phyloP scores from a whole-genome alignment of 2,113 vertebrate genomes.

The Geococcyx californianus region DNA sequence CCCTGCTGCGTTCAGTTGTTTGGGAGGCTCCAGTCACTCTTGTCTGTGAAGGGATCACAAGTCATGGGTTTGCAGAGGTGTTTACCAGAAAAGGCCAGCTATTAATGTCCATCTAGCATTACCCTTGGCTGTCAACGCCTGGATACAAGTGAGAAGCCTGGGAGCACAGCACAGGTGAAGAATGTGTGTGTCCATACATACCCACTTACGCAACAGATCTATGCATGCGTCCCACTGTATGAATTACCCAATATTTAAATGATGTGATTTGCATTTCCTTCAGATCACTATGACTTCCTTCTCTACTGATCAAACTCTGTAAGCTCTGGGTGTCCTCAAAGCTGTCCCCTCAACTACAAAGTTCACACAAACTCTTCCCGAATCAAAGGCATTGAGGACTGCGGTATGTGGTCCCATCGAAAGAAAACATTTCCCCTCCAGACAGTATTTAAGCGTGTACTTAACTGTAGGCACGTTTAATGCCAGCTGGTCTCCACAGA shows the following conservation, averaged over 20 bases:
- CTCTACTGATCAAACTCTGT: not conserved
- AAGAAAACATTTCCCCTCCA: not conserved
- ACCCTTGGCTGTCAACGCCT: not conserved
- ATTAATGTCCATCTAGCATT: not conserved
- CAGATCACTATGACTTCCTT: not conserved
- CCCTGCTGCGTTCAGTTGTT: not conserved
- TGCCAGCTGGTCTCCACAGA: not conserved
- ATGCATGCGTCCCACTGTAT: not conserved
- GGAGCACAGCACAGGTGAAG: not conserved
- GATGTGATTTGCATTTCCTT: not conserved
- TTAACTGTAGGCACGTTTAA: not conserved
- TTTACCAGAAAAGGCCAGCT: not conserved
- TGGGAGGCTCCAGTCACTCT: not conserved
- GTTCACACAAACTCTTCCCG: not conserved
- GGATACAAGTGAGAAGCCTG: not conserved
- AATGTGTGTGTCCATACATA: not conserved
- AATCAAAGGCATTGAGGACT: not conserved
- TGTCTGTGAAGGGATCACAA: fast-evolving
- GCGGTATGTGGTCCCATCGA: not conserved
- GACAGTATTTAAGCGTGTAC: not conserved
- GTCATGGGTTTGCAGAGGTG: not conserved
- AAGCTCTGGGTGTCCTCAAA: not conserved
- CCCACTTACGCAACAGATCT: fast-evolving
- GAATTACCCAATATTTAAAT: not conserved
- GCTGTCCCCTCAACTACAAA: fast-evolving